Base-by-base conservation (phyloP, 37 sponge, comb jelly and placozoan species). In the Beroe forskalii region DNA sequence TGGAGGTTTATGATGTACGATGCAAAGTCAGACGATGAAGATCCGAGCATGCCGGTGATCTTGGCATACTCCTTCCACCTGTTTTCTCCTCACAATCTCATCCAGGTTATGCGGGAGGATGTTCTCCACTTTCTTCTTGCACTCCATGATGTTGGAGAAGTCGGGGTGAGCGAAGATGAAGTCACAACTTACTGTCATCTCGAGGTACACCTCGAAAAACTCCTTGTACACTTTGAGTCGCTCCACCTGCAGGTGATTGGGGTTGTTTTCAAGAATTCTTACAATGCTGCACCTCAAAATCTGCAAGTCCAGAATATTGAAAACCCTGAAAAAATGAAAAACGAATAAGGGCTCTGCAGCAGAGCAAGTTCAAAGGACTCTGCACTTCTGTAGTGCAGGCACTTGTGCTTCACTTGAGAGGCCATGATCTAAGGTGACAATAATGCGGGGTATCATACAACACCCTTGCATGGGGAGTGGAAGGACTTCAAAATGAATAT, bases 1-100 rank as follows among this genome's bases (percentile, higher is more conserved):
- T 72, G 75, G 19, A 72, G 75, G 14, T 36, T 35, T 72, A 36
- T 72, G 32, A 72, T 72, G 20, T 38, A 72, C 12, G 75, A 38
- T 3, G 75, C 19, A 20, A 72, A 72, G 2, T 72, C 75, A 8
- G 12, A 4, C 14, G 75, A 35, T 12, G 35, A 20, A 36, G 37
- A 4, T 30, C 75, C 75, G 1, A 72, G 75, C 39, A 8, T 8
- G 19, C 38, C 75, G 31, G 31, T 39, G 22, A 72, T 72, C 30
- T 37, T 33, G 39, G 12, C 3, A 20, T 72, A 72, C 20, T 72
- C 38, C n/a, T 33, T 72, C 75, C 2, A 30, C 32, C 75, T 72
- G 75, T 2, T 37, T 33, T 20, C 75, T 72, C 9, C 19, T 32
- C 14, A 36, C 40, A 12, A 72, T 72, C 6, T 4, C 39, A 4